Conservation (phyloP, 2,888 invertebrate genomes). For the Ormyrus rosae region DNA sequence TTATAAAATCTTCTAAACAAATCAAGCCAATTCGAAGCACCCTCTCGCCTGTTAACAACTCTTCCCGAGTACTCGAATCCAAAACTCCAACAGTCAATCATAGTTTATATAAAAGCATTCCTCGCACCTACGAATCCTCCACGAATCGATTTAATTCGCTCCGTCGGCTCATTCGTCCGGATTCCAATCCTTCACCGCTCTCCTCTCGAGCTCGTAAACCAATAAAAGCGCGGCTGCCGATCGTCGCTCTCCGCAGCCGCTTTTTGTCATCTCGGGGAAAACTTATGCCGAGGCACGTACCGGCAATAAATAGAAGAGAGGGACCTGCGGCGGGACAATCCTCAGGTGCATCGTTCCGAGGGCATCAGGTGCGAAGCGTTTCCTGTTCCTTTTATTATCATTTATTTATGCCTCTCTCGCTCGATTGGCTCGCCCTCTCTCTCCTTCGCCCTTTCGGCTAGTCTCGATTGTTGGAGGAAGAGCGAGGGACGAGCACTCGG, state of each 20-base stretch:
- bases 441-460: not conserved
- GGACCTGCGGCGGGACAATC: constrained; percentile 20
- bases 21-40: no score
- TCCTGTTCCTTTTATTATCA: no score
- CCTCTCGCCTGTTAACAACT: no score
- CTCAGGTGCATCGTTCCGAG: not conserved
- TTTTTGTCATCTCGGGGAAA: constrained; percentile 10
- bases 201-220: not conserved
- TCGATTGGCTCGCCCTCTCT: not conserved
- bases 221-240: constrained; percentile 31
- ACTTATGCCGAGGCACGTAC: constrained; percentile 74
- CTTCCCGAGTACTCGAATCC: no score
- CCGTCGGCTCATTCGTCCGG: no score
- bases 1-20: no score
- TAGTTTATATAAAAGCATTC: not conserved
- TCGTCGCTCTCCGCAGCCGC: not conserved
- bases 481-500: no score
- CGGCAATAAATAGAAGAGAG: constrained; percentile 64
- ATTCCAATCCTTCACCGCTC: no score
- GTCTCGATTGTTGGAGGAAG: no score
- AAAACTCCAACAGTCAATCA: not conserved
- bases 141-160: not conserved
- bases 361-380: constrained; percentile 31
- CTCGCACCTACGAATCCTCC: not conserved
- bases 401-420: not conserved